phyloP scores from a whole-genome alignment of 2,113 vertebrate genomes.

The Seriola rivoliana region DNA sequence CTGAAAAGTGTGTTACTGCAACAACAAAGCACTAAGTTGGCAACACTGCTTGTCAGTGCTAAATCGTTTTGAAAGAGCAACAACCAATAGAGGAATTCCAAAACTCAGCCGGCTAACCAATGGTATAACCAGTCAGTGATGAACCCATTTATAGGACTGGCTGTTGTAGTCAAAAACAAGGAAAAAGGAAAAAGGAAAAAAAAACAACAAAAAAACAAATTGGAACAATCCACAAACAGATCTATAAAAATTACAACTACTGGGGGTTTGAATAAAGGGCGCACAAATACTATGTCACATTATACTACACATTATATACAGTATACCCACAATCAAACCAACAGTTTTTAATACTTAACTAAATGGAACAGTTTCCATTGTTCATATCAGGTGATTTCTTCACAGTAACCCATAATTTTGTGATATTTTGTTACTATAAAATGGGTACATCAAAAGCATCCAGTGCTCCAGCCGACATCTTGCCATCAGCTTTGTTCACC shows the following conservation, averaged over 20 bases:
- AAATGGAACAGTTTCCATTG: neutral
- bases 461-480: neutral
- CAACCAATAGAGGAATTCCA: no score
- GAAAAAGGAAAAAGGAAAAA: no score
- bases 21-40: no score
- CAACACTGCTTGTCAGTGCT: no score
- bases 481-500: neutral
- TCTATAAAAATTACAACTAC: neutral
- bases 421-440: neutral
- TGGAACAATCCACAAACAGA: slow-evolving; percentile 21
- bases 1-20: no score
- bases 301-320: neutral
- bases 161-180: no score
- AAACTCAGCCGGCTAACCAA: no score
- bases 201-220: neutral
- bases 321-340: neutral
- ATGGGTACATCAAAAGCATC: neutral
- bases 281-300: neutral
- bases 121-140: no score
- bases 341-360: neutral
- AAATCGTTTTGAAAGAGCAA: no score
- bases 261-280: neutral
- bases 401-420: neutral
- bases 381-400: neutral
- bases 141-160: no score